A percentile compares a stretch with the other conserved stretches of the same genome.
These are phyloP conservation scores for Regulus satrapa DNA, from an alignment of 2,113 vertebrate species.

Conservation along the genomic window DNA sequence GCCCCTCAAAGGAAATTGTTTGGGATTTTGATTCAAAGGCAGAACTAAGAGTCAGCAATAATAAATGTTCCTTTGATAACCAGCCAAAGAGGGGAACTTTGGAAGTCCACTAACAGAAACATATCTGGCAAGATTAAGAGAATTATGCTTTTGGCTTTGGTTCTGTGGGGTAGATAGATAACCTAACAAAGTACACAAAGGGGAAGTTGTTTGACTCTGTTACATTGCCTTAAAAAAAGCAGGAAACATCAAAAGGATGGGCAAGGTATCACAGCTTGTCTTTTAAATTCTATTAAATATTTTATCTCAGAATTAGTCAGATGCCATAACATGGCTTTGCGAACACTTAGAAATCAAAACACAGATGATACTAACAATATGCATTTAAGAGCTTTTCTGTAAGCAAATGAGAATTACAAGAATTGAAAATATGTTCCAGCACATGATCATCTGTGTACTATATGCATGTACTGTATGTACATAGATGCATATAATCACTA, in stretches of 20 bases:
- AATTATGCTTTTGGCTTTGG: not conserved
- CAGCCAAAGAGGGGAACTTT: not conserved
- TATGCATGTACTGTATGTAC: not conserved
- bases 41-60: not conserved
- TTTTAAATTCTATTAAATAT: not conserved
- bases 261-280: not conserved
- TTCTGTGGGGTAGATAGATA: not conserved
- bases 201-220: not conserved
- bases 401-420: not conserved
- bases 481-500: not conserved
- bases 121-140: not conserved
- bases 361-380: not conserved
- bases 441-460: not conserved
- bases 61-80: not conserved
- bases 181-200: not conserved
- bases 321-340: not conserved
- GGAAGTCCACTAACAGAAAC: not conserved
- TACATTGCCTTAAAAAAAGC: not conserved
- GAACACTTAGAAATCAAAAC: not conserved
- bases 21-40: not conserved
- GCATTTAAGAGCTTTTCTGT: not conserved
- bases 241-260: not conserved
- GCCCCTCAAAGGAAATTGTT: not conserved
- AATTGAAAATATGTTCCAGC: not conserved
- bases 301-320: constrained; percentile 12